Base-by-base conservation (phyloP, 2,113 vertebrate species). In the Xenopus laevis region DNA sequence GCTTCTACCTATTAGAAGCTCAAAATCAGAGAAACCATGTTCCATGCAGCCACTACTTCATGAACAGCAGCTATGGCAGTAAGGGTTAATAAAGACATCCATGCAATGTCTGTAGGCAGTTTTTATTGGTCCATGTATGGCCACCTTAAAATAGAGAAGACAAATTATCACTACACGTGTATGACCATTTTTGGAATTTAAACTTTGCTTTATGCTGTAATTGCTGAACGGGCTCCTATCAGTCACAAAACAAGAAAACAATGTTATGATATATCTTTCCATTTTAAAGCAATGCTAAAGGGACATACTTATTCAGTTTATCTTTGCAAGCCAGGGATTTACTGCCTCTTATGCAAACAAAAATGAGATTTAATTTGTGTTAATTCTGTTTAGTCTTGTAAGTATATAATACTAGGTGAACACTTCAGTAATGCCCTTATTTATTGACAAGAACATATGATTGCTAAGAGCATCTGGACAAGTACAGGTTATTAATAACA, bases 271-370 rank as follows among this genome's bases (percentile, higher is more conserved):
- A 61, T 74, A 67, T 40, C 33, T 40, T 7, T 40, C 33, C 5
- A 27, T 61, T 50, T 60, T 52, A 74, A 61, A 50, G 65, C 65
- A 74, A 33, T 68, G 45, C 72, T 44, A 40, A 55, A n/a, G 72
- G 65, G 72, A 68, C 72, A 20, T 68, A 57, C 68, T 74, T 74
- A 68, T 44, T 61, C 13, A n/a, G 8, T 13, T 68, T 61, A 74
- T 74, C 72, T 60, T 2, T 68, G 57, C 65, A 55, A 66, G 63
- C 21, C 71, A 30, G 72, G 65, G 72, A 68, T 46, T 61, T 17
- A 20, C 64, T 30, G 65, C 64, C 59, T 60, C 18, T 17, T 16
- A 30, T 50, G 18, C 27, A 55, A 60, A 68, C 30, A 40, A 40
- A 5, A 40, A 40, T 50, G 45, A 8, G n/a, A 12, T 58, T 21